phyloP scores from a whole-genome alignment of 2,113 vertebrate species.

The Formicarius rufipectus region DNA sequence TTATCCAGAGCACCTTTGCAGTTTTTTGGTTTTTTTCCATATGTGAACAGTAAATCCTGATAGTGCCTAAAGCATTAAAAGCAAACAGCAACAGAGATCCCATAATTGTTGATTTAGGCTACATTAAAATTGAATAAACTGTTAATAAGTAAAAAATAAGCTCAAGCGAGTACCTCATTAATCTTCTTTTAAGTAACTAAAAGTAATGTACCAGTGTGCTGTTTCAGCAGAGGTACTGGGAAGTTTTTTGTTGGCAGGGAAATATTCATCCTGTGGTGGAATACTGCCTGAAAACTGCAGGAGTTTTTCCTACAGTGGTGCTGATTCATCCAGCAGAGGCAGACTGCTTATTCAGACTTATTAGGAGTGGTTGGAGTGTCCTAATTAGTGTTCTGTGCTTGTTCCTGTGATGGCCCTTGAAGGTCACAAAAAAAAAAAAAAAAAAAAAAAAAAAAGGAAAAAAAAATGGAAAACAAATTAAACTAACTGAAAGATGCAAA shows the following conservation, averaged over 20 bases:
- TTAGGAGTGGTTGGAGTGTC: neutral
- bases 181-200: conserved; percentile 17
- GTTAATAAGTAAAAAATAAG: conserved; percentile 42
- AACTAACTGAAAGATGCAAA: neutral
- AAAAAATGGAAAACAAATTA: neutral
- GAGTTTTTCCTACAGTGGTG: neutral
- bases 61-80: neutral
- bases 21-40: neutral
- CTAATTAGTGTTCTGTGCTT: neutral
- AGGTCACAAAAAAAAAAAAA: neutral
- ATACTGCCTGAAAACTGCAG: neutral
- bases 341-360: neutral
- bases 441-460: neutral
- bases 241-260: neutral
- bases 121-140: conserved; percentile 31
- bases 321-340: neutral
- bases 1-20: neutral
- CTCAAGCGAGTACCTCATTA: neutral
- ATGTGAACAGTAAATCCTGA: conserved; percentile 15
- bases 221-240: neutral
- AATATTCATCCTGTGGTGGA: neutral
- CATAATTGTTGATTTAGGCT: conserved; percentile 20
- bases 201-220: neutral
- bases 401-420: neutral
- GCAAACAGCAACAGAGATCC: conserved; percentile 12